Evolutionary conservation across 30 jellyfish, hydroid and myxozoan species (phyloP).

Genomic region (Aurelia aurita): DNA sequence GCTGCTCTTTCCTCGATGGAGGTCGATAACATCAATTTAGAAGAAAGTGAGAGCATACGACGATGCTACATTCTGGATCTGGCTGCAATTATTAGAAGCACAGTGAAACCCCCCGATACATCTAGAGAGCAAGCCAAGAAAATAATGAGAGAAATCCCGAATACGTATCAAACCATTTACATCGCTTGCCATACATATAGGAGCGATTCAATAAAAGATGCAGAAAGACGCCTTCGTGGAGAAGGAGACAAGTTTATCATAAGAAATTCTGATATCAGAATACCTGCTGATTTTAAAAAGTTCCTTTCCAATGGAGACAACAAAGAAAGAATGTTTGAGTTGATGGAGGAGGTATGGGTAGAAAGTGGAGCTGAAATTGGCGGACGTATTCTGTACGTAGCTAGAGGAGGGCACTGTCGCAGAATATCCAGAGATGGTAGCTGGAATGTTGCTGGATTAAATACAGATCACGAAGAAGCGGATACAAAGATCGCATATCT

Average conservation of each 20-base stretch:
- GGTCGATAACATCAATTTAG: conserved; percentile 25
- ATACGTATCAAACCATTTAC: too few species aligned
- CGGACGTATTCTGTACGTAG: conserved; percentile 3
- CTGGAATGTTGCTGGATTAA: conserved; percentile 15
- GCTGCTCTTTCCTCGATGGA: conserved; percentile 35
- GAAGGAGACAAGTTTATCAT: too few species aligned
- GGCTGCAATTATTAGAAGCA: conserved; percentile 32
- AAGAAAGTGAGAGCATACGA: conserved; percentile 17
- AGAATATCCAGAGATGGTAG: conserved; percentile 24
- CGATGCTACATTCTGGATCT: conserved; percentile 38
- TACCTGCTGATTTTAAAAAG: too few species aligned
- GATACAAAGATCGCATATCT: conserved; percentile 17
- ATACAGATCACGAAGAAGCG: conserved; percentile 40
- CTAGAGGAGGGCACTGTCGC: conserved; percentile 39
- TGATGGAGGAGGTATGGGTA: too few species aligned
- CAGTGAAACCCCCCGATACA: conserved; percentile 34
- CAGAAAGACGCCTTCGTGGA: too few species aligned
- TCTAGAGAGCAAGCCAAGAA: conserved; percentile 40
- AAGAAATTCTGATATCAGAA: too few species aligned
- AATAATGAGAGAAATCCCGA: too few species aligned
- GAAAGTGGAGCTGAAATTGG: conserved; percentile 7
- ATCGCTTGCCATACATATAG: too few species aligned
- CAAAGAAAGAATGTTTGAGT: too few species aligned
- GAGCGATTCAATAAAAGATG: too few species aligned
- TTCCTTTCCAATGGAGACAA: too few species aligned